Percentiles rank a stretch among this genome's conserved stretches.
Evolutionary conservation across 2,888 invertebrate species (phyloP).

Genomic region (Smittia sp.): DNA sequence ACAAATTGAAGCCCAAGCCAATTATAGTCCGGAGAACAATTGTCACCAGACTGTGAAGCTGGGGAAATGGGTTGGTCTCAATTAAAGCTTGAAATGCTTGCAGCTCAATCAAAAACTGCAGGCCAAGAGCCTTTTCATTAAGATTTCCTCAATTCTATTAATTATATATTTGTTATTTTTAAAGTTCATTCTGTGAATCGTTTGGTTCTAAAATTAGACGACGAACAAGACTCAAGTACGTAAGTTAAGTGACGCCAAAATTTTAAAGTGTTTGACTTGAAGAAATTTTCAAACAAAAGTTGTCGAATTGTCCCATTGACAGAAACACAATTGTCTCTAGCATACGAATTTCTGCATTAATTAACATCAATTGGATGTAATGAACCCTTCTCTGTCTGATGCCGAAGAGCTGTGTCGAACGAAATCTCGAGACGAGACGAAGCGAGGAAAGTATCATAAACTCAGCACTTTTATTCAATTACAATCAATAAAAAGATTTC

Average conservation of each 20-base stretch:
- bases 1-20: background rate
- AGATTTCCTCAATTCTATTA: slow-evolving; percentile 42
- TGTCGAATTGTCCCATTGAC: background rate
- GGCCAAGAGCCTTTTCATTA: slow-evolving; percentile 37
- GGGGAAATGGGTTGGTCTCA: slow-evolving; percentile 25
- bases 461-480: slow-evolving; percentile 42
- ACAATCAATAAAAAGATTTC: slow-evolving; percentile 40
- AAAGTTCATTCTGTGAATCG: background rate
- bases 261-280: too few species aligned
- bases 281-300: too few species aligned
- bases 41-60: slow-evolving; percentile 39
- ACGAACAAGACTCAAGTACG: background rate
- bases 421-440: slow-evolving; percentile 25
- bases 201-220: slow-evolving; percentile 24
- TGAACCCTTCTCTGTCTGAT: slow-evolving; percentile 30
- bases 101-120: slow-evolving; percentile 27
- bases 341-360: slow-evolving; percentile 36
- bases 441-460: slow-evolving; percentile 36
- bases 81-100: background rate
- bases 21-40: background rate
- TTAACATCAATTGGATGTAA: slow-evolving; percentile 41
- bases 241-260: too few species aligned
- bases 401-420: background rate
- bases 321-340: slow-evolving; percentile 5
- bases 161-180: slow-evolving; percentile 24